phyloP scores from a whole-genome alignment of 2,888 invertebrate genomes.

The Adelphocoris suturalis region DNA sequence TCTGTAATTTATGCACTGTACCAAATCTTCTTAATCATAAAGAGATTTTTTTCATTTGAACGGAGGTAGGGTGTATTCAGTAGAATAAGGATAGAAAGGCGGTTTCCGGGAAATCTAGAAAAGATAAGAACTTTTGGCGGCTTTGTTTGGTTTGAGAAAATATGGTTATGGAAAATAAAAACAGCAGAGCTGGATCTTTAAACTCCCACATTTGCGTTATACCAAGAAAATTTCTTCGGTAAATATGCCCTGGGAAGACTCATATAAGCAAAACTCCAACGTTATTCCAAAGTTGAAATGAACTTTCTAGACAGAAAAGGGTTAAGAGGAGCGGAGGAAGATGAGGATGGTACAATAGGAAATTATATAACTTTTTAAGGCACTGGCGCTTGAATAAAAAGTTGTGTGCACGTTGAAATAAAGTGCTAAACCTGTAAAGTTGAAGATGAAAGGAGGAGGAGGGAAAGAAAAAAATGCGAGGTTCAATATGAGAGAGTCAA shows the following conservation, averaged over 20 bases:
- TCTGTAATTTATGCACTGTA: no score
- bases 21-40: no score
- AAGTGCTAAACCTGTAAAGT: slow-evolving; percentile 53
- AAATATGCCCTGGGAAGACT: slow-evolving; percentile 56
- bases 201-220: slow-evolving; percentile 62
- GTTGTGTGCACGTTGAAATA: slow-evolving; percentile 59
- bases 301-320: slow-evolving; percentile 62
- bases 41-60: no score
- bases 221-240: slow-evolving; percentile 61
- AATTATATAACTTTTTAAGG: slow-evolving; percentile 67
- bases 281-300: slow-evolving; percentile 66
- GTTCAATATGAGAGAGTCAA: slow-evolving; percentile 33
- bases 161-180: slow-evolving; percentile 46
- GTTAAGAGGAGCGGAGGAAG: slow-evolving; percentile 28
- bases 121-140: slow-evolving; percentile 2
- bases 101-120: background rate
- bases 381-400: slow-evolving; percentile 57
- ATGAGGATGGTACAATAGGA: slow-evolving; percentile 56
- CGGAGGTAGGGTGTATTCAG: no score
- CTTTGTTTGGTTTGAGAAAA: slow-evolving; percentile 43
- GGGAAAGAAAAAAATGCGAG: background rate
- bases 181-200: slow-evolving; percentile 52
- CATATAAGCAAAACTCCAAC: slow-evolving; percentile 64
- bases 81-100: no score
- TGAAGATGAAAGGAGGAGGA: slow-evolving; percentile 29